Base-by-base conservation (phyloP, 2,888 invertebrate species). In the Erebia aethiops region DNA sequence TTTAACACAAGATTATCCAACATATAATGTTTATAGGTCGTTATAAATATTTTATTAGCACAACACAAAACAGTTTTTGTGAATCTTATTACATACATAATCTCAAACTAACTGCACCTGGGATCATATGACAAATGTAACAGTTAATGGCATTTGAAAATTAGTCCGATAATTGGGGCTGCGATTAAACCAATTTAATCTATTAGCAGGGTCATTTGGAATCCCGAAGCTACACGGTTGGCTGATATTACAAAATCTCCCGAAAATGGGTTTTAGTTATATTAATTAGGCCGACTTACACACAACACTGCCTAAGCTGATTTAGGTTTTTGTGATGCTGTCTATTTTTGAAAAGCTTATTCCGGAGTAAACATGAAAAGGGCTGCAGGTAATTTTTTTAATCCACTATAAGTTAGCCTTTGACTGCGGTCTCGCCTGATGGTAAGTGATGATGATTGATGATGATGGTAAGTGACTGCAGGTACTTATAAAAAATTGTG, bases 111-210 rank as follows among this genome's bases (percentile, higher is more conserved):
- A 11, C 43, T 43, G 35, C 64, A 52, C 52, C 52, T 52, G 52
- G 10, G 26, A 1, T 16, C 52, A 16, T 52, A 64, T 35, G 26
- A 63, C 64, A 52, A 52, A 52, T 64, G 35, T 64, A n/a, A 64
- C 11, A 52, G 52, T 52, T 64, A 64, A 64, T 64, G 64, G 51
- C 11, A 52, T 64, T 64, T 35, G 64, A 41, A 52, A 64, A 52
- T 64, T 35, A 52, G 41, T 64, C 51, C 64, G 52, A 35, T 41
- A 64, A 52, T 64, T 52, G 35, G 16, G 35, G 52, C 52, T 16
- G 64, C 52, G 52, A 64, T 64, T 64, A 18, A 52, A 52, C 41
- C 63, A n/a, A 54, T 63, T 51, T n/a, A 63, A 18, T n/a, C n/a
- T 62, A 64, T 64, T 64, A 16, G 7, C 64, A 41, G 16, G 64